Evolutionary conservation across 1,140 invertebrate genomes (phyloP).

Genomic region (Manduca sexta): DNA sequence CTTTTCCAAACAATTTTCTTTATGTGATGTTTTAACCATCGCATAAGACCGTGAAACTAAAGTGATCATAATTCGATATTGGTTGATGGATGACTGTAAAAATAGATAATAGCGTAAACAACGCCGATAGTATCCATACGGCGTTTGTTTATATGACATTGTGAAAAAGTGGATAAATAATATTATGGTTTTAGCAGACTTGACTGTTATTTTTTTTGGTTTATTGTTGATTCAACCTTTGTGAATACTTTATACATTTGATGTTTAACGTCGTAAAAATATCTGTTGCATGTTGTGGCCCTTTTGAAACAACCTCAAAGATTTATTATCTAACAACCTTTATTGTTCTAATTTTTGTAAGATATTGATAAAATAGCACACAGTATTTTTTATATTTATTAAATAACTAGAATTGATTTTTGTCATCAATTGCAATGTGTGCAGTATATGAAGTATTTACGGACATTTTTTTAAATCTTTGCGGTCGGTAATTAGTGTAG

Average conservation of each 20-base stretch:
- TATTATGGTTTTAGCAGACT: slow-evolving; percentile 1
- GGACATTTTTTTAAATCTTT: too few species aligned
- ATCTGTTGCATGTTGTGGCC: neutral
- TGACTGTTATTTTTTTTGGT: slow-evolving; percentile 4
- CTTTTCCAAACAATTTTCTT: too few species aligned
- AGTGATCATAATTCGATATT: slow-evolving; percentile 9
- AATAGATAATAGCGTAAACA: slow-evolving; percentile 8
- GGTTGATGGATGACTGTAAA: slow-evolving; percentile 7
- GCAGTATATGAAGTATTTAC: too few species aligned
- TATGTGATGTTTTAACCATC: neutral
- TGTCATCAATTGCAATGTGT: too few species aligned
- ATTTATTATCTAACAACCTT: too few species aligned
- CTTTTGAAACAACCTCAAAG: too few species aligned
- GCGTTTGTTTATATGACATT: slow-evolving; percentile 7
- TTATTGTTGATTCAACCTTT: slow-evolving; percentile 5
- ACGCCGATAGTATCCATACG: slow-evolving; percentile 3
- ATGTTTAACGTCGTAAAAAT: neutral
- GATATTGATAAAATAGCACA: too few species aligned
- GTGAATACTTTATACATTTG: neutral
- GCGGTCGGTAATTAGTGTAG: too few species aligned
- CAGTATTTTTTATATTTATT: too few species aligned
- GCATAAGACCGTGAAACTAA: slow-evolving; percentile 5
- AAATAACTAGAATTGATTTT: too few species aligned
- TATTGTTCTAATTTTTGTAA: too few species aligned
- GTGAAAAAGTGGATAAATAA: slow-evolving; percentile 6